Evolutionary conservation across 1,140 invertebrate species (phyloP), one percentile per base, ranked within the genome.

Genomic region (Oscheius sp.): DNA sequence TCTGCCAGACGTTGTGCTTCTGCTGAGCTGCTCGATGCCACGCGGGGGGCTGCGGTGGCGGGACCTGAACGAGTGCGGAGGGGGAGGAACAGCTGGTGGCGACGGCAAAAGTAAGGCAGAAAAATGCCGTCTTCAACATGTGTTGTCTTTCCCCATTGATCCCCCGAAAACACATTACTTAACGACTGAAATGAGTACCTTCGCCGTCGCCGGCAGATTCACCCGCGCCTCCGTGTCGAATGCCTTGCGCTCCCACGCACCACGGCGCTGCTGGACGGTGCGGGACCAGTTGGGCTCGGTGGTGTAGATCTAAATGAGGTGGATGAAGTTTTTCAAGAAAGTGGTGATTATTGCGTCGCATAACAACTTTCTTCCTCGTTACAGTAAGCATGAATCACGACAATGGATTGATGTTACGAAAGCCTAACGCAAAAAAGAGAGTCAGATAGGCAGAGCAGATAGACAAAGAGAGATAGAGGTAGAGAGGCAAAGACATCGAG

Each of bases 261-360:
- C 55, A 23, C 68, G 68, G 36, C 75, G 52, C n/a, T 68, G 63
- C 45, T 77, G 36, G 1, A 77, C 77, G 20, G 64, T 78, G 3
- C 75, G 49, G 13, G 63, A 52, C 77, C 77, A 78, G 58, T 76
- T 78, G 1, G 77, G 77, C 28, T 77, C 77, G 13, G 75, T 66
- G 36, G 45, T 55, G 70, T 70, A 67, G 15, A 74, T 52, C 77
- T 78, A 71, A 69, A 78, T 67, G 3, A 35, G 18, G n/a, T n/a
- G 38, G 49, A 15, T 55, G 49, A 23, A 55, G 7, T 55, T 7
- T 15, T 55, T 7, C 15, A 55, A 7, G 34, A 42, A 29, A 58
- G 29, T 74, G 15, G 23, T n/a, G 18, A 36, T 32, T 18, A 10
- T 31, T 0, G 32, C 29, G 1, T 10, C 0, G 29, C n/a, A n/a